Evolutionary conservation across 2,113 vertebrate genomes (phyloP), one percentile per base, ranked within the genome.

Genomic region (Phoxinus phoxinus): DNA sequence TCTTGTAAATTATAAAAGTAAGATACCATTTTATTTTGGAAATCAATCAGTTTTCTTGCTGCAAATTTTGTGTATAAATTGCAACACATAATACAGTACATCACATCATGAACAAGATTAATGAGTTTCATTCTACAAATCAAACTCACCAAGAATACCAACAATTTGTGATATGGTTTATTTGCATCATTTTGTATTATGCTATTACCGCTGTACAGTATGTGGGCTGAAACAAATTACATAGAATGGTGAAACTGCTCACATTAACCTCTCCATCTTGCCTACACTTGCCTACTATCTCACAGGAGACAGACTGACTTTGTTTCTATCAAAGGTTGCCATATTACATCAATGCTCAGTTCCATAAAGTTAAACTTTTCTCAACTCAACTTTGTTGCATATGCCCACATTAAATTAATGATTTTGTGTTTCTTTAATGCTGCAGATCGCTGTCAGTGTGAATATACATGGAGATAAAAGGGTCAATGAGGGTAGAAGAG

Each of bases 121-220:
- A 74, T 25, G 37, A 74, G 71, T 74, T 61, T 61, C 23, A 46
- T 25, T 74, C 23, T n/a, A 46, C 15, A n/a, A 44, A 46, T 27
- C 35, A 71, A 71, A 71, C 32, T 71, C 32, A 21, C 32, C 37
- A 3, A 71, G 37, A 73, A 73, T 25, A 44, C 37, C 21, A 13
- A n/a, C 11, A 46, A 73, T 46, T 44, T 73, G 5, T 46, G 12
- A 17, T 46, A 44, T 25, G 23, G 41, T 25, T 44, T 8, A 46
- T 74, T 74, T 48, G 72, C 41, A 74, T 48, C 44, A 72, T 72
- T 72, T 72, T 74, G 41, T 74, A 48, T 46, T 46, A 13, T 73
- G 32, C 32, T 35, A 35, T 35, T 35, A 73, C 46, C 6, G 6
- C 71, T 25, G 37, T 46, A 73, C 71, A 17, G 37, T 46, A 73